Percentiles rank a stretch among this genome's conserved stretches.
Evolutionary conservation across 2,888 invertebrate genomes (phyloP).

Genomic region (Drosophila tanythrix): DNA sequence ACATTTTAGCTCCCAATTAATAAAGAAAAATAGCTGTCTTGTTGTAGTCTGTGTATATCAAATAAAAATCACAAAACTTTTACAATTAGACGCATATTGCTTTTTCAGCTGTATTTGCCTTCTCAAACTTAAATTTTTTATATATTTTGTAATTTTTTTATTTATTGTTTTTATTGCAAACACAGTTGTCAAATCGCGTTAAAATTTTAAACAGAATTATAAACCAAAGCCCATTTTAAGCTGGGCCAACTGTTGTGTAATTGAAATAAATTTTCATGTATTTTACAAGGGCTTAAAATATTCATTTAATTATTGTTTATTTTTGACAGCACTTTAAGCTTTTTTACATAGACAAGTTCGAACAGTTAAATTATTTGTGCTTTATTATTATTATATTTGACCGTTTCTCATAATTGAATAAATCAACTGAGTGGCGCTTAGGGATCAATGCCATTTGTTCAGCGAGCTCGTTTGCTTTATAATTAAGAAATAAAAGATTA

Average conservation of each 20-base stretch:
- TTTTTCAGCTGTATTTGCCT: not conserved
- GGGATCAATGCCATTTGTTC: not conserved
- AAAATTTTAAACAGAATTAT: not conserved
- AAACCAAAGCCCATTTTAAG: not conserved
- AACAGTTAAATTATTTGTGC: not conserved
- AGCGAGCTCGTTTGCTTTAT: not conserved
- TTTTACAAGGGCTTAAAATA: not conserved
- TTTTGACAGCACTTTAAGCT: conserved; percentile 6
- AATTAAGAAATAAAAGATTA: conserved; percentile 5
- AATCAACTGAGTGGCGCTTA: not conserved
- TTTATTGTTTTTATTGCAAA: not conserved
- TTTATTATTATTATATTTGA: not conserved
- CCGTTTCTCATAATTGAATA: not conserved
- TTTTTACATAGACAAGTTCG: not conserved
- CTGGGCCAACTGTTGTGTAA: not conserved
- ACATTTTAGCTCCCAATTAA: not conserved
- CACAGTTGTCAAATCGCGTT: not conserved
- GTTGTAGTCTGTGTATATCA: not conserved
- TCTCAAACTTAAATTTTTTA: not conserved
- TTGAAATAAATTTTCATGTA: conserved; percentile 4
- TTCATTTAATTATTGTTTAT: conserved; percentile 1
- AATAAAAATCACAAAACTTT: not conserved
- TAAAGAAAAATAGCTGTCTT: not conserved
- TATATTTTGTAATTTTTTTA: accelerated
- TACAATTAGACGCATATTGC: not conserved